Conservation (phyloP, 2,888 invertebrate species). For the Hypomecis punctinalis region DNA sequence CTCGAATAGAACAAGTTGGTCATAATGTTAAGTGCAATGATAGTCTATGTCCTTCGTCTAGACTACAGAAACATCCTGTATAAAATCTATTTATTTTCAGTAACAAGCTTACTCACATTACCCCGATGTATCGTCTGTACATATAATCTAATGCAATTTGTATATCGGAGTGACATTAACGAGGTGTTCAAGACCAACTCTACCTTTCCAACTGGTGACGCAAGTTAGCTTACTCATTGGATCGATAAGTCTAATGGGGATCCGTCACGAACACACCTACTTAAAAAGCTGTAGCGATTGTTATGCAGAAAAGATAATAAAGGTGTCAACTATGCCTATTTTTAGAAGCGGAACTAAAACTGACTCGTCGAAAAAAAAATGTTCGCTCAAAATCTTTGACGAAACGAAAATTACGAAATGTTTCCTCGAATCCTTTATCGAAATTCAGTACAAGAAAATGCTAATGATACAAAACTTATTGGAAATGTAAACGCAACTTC, state of each 20-base stretch:
- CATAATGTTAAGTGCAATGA: too few species aligned
- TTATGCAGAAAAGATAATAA: slow-evolving; percentile 28
- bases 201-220: slow-evolving; percentile 39
- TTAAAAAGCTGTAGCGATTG: slow-evolving; percentile 23
- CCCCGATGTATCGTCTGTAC: neutral
- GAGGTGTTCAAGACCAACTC: slow-evolving; percentile 31
- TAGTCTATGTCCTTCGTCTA: too few species aligned
- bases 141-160: slow-evolving; percentile 28
- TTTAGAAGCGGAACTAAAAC: slow-evolving; percentile 4
- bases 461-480: slow-evolving; percentile 20
- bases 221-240: slow-evolving; percentile 38
- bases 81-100: neutral
- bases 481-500: slow-evolving; percentile 11
- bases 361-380: neutral
- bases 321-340: slow-evolving; percentile 8
- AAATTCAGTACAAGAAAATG: slow-evolving; percentile 16
- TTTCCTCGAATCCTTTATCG: neutral
- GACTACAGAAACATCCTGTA: too few species aligned
- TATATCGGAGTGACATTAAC: slow-evolving; percentile 36
- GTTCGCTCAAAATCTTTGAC: neutral
- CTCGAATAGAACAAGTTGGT: too few species aligned
- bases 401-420: neutral
- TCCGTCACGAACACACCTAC: slow-evolving; percentile 37
- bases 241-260: slow-evolving; percentile 39
- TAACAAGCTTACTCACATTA: neutral